Conservation (phyloP, 1,140 invertebrate species). For the Drosophila willistoni region DNA sequence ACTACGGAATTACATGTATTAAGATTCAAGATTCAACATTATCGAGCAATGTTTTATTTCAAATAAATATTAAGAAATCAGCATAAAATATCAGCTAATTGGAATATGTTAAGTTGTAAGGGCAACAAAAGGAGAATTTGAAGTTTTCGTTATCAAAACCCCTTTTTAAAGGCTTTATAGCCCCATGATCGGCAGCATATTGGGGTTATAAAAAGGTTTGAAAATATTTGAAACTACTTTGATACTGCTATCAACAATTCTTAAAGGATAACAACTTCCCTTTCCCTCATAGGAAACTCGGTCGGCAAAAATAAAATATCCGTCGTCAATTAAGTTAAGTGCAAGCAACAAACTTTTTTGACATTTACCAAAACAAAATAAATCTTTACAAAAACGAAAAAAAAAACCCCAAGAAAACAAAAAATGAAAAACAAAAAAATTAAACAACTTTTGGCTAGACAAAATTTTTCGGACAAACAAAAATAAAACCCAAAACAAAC, state of each 20-base stretch:
- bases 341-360: constrained; percentile 41
- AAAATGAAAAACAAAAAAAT: constrained; percentile 28
- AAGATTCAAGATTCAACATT: too few species aligned
- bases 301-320: constrained; percentile 46
- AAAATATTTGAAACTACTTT: background rate
- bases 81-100: too few species aligned
- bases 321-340: constrained; percentile 68
- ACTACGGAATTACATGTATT: too few species aligned
- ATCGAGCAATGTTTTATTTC: too few species aligned
- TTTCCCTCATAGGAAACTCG: constrained; percentile 26
- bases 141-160: too few species aligned
- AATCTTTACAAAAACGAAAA: constrained; percentile 41
- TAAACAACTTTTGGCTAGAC: constrained; percentile 50
- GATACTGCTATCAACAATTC: background rate
- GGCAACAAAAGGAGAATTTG: too few species aligned
- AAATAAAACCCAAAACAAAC: constrained; percentile 42
- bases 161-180: too few species aligned
- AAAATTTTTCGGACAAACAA: constrained; percentile 32
- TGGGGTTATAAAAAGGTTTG: too few species aligned
- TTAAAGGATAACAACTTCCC: background rate
- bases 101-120: too few species aligned
- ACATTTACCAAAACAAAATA: constrained; percentile 34
- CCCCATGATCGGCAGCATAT: too few species aligned
- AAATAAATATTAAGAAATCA: too few species aligned
- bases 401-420: constrained; percentile 44